Conservation (phyloP, 2,797 vertebrate genomes). For the Tinamus major region DNA sequence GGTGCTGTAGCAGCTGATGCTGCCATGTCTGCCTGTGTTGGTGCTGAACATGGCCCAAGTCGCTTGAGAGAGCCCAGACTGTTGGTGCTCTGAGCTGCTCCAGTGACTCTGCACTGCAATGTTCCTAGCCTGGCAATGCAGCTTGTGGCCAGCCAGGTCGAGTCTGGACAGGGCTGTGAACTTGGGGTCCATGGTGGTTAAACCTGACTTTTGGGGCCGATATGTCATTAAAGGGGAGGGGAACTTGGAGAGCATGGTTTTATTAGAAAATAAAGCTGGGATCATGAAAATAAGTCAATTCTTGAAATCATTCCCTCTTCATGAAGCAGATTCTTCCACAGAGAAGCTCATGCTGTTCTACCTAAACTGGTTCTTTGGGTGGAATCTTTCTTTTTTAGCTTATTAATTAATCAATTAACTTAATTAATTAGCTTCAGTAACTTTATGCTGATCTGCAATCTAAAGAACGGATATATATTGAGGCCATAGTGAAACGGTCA, state of each 20-base stretch:
- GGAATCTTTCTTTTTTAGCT: neutral
- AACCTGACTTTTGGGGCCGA: neutral
- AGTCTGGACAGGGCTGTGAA: neutral
- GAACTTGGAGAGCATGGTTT: neutral
- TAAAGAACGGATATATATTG: accelerated
- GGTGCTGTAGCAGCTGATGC: neutral
- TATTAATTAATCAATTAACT: too few relatives aligned
- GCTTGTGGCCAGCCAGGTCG: neutral
- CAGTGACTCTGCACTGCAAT: too few relatives aligned
- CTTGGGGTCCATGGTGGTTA: neutral
- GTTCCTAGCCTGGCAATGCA: neutral
- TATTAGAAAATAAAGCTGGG: neutral
- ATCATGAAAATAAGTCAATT: neutral
- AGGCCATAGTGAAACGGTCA: accelerated
- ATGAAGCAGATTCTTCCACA: neutral
- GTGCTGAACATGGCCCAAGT: neutral
- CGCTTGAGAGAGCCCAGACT: neutral
- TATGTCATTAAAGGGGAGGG: neutral
- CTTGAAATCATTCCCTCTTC: neutral
- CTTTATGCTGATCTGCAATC: neutral
- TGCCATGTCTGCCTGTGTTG: neutral
- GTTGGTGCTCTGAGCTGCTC: neutral
- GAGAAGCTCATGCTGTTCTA: neutral
- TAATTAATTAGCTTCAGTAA: neutral
- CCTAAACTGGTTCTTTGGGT: neutral